Conservation (phyloP, 2,797 vertebrate genomes). For the Gadopsis marmoratus region DNA sequence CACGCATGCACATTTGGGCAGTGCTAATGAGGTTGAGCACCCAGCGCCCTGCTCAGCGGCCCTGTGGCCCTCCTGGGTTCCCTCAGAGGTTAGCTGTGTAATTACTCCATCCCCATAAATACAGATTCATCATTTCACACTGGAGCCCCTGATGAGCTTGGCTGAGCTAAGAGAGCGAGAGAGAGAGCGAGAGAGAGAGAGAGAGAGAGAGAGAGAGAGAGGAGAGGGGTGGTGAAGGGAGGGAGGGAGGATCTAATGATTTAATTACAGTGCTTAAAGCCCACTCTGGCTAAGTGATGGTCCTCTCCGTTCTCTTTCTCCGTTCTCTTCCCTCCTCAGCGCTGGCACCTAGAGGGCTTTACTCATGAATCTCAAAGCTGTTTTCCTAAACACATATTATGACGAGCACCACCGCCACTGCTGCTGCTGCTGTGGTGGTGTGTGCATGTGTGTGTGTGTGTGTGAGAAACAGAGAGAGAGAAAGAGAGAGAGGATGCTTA, state of each 20-base stretch:
- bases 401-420: constrained; percentile 86
- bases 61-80: constrained; percentile 90
- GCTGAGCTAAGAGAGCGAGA: constrained; percentile 83
- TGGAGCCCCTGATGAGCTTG: constrained; percentile 91
- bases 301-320: constrained; percentile 72
- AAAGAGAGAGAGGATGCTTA: constrained; percentile 80
- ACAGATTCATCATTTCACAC: constrained; percentile 96
- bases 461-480: constrained; percentile 80
- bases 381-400: constrained; percentile 97
- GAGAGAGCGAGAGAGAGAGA: constrained; percentile 62
- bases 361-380: constrained; percentile 95
- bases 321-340: constrained; percentile 65
- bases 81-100: constrained; percentile 95
- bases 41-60: constrained; percentile 90
- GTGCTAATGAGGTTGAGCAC: constrained; percentile 97
- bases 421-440: constrained; percentile 17
- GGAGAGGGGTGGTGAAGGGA: not conserved
- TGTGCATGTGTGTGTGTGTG: constrained; percentile 30
- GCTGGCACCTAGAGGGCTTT: constrained; percentile 80
- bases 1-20: constrained; percentile 86
- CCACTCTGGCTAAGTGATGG: constrained; percentile 92
- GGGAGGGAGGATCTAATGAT: constrained; percentile 92
- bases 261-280: constrained; percentile 99
- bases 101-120: constrained; percentile 92
- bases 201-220: constrained; percentile 7